Conservation (phyloP, 2,797 vertebrate genomes). For the Bradypodion ventrale region DNA sequence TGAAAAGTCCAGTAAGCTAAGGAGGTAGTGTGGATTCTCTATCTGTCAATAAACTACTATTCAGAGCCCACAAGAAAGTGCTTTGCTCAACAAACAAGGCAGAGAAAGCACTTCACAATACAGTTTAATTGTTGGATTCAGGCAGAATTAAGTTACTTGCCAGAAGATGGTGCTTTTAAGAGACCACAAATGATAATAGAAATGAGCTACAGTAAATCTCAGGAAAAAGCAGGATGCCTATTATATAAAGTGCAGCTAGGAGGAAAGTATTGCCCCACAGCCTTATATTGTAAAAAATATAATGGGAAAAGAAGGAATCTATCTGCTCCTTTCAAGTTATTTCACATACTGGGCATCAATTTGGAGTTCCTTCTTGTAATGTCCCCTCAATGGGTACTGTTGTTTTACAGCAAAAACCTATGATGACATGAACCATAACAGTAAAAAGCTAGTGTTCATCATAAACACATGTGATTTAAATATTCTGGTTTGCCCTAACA, state of each 20-base stretch:
- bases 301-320: not conserved
- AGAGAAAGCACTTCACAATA: not conserved
- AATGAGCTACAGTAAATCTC: not conserved
- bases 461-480: not conserved
- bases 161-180: not conserved
- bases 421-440: not conserved
- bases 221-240: not conserved
- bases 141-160: not conserved
- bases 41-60: not conserved
- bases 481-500: not conserved
- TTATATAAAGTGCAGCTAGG: not conserved
- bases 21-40: too few species aligned
- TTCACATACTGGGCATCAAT: not conserved
- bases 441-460: not conserved
- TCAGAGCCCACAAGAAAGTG: not conserved
- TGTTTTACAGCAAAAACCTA: conserved; percentile 6
- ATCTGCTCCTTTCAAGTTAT: not conserved
- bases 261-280: not conserved
- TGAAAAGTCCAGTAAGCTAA: too few species aligned
- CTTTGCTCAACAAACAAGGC: not conserved
- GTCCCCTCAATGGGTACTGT: not conserved
- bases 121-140: not conserved
- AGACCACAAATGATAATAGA: not conserved
- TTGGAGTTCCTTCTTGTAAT: not conserved
- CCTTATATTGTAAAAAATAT: not conserved